Base-by-base conservation (phyloP, 2,797 vertebrate genomes). In the Galagoides demidoff region DNA sequence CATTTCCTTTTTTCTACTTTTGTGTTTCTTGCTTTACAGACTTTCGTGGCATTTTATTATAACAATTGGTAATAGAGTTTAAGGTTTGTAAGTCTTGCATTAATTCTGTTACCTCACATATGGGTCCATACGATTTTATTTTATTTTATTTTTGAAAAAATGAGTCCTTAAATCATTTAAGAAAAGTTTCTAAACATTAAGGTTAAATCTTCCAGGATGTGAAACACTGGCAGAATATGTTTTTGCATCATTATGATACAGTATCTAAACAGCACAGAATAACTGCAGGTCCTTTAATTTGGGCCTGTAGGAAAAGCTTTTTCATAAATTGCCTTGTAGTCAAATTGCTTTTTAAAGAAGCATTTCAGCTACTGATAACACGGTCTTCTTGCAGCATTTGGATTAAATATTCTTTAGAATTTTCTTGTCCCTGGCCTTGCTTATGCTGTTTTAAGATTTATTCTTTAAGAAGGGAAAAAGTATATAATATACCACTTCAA, bases 1-100 rank as follows among this genome's bases (percentile, higher is more conserved):
- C 55, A 61, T 89, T 88, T 90, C 64, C 61, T 86, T 77, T 85
- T 94, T 55, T 55, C 45, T 71, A 93, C 94, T 89, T 77, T 82
- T 85, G 90, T 92, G 96, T 96, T 70, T 89, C 1, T 89, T 96
- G 90, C 96, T 92, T 88, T 92, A 82, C 1, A 88, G 74, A 74
- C 55, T 88, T 94, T 84, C 52, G 89, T 96, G 96, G 91, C 92
- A 96, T 85, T 85, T 20, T 55, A 74, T 66, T 63, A 27, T 77
- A 73, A 55, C 39, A 83, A 25, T 71, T 82, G 73, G 3, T 59
- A 13, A 37, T 64, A 73, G 59, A 43, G n/a, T 82, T 79, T 83
- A 74, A 83, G 59, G 45, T 73, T 92, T 85, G 66, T 91, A 89
- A 95, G 55, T 68, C 79, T 89, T 78, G 1, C 5, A 20, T 79